These are phyloP conservation scores for Zalophus californianus DNA, from an alignment of 2,797 vertebrate species.

Conservation along the genomic window DNA sequence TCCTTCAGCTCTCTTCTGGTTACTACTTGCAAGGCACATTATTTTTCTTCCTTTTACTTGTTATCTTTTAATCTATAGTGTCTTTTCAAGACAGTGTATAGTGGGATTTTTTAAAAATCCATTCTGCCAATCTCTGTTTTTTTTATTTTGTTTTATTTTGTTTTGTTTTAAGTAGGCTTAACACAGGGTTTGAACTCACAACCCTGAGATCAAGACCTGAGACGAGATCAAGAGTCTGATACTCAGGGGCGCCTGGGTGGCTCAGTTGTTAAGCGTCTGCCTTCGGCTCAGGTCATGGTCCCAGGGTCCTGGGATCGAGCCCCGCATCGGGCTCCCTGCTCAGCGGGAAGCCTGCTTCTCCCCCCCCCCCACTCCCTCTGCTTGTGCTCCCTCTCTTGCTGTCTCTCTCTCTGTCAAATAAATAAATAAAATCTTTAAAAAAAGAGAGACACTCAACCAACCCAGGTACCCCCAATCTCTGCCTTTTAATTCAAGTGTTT, in stretches of 20 bases:
- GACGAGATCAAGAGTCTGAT: neutral
- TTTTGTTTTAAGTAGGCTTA: neutral
- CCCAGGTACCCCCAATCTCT: neutral
- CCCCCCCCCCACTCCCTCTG: too few relatives aligned
- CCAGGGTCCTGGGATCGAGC: too few relatives aligned
- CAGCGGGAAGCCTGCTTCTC: too few relatives aligned
- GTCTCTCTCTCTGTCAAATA: too few relatives aligned
- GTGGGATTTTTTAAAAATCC: neutral
- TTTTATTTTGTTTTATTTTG: neutral
- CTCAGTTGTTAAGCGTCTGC: too few relatives aligned
- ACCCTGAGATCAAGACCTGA: neutral
- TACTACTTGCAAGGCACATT: rapidly evolving
- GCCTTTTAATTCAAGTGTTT: neutral
- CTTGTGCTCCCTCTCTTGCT: too few relatives aligned
- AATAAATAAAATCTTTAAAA: too few relatives aligned
- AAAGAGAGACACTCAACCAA: neutral
- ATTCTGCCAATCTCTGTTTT: neutral
- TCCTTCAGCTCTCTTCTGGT: neutral
- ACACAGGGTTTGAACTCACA: neutral
- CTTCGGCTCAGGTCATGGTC: too few relatives aligned
- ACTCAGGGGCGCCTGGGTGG: too few relatives aligned
- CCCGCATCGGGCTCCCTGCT: too few relatives aligned
- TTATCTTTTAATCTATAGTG: neutral
- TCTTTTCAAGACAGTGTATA: neutral
- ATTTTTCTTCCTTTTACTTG: neutral